Base-by-base conservation (phyloP, 1,140 invertebrate species). In the Globodera rostochiensis region DNA sequence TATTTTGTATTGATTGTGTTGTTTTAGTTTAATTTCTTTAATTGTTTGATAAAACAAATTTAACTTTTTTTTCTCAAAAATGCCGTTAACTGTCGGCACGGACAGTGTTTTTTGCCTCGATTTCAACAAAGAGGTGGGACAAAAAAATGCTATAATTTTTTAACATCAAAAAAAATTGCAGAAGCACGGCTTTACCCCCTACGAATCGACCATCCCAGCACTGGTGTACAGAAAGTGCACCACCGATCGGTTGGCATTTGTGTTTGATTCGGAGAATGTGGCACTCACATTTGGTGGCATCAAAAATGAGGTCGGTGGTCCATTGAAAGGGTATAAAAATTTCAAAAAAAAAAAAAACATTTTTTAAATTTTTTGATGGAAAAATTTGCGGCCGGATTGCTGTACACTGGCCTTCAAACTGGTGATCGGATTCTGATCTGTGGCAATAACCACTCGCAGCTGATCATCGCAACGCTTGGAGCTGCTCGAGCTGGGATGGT, bases 241-340 rank as follows among this genome's bases (percentile, higher is more conserved):
- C n/a, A 75, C 66, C 8, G 79, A 90, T 50, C 71, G 82, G 13
- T 80, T 86, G 25, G 87, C 88, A 4, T 84, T 90, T 64, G 82
- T 88, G 5, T 88, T 88, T 75, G 87, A 89, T 49, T 82, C 87
- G 0, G 87, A 88, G 75, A 90, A 88, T 77, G 15, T 79, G 66
- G 79, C 81, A 11, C 78, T 88, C 11, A 88, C 77, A 9, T 87
- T 89, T 57, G 77, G 76, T 25, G 80, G 81, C 70, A 69, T 88
- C 25, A 80, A 82, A 46, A 83, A 13, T 45, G 84, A 86, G 81
- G 84, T 88, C 25, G 53, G 36, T 36, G 3, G 36, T 3, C 50
- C 7, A 53, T 9, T 9, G 15, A 21, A 78, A 64, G 0, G 6
- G 25, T n/a, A 70, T 13, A 70, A 78, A 79, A 81, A 82, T 19